These are phyloP conservation scores for Gouania willdenowi DNA, from an alignment of 2,797 vertebrate genomes.

Conservation along the genomic window DNA sequence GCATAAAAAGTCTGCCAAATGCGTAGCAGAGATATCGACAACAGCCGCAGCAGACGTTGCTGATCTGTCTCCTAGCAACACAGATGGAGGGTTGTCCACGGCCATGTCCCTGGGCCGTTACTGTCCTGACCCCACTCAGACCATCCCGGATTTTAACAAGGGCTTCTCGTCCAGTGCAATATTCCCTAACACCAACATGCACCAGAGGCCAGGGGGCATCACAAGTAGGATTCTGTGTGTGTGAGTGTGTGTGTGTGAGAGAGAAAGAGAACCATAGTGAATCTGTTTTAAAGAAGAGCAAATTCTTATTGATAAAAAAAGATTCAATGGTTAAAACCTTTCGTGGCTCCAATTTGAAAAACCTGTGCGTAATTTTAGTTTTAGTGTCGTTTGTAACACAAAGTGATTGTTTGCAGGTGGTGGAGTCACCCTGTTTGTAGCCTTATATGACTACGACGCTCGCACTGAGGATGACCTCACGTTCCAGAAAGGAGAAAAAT, in stretches of 20 bases:
- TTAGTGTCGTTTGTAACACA: neutral
- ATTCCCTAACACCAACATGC: slow-evolving; percentile 48
- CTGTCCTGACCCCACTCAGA: slow-evolving; percentile 69
- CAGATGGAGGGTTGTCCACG: slow-evolving; percentile 46
- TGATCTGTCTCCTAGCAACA: slow-evolving; percentile 47
- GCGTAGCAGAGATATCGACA: slow-evolving; percentile 17
- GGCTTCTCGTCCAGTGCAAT: slow-evolving; percentile 56
- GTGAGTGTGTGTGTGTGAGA: neutral
- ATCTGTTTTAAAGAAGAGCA: too few species aligned
- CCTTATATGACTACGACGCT: slow-evolving; percentile 92
- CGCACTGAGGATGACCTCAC: slow-evolving; percentile 91
- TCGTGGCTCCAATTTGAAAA: too few species aligned
- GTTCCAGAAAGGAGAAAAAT: slow-evolving; percentile 94
- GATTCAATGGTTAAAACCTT: too few species aligned
- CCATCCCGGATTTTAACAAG: slow-evolving; percentile 80
- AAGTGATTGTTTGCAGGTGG: slow-evolving; percentile 64
- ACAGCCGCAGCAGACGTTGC: slow-evolving; percentile 23
- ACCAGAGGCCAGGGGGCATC: slow-evolving; percentile 47
- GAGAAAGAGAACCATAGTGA: too few species aligned
- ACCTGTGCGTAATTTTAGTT: too few species aligned
- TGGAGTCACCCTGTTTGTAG: slow-evolving; percentile 89
- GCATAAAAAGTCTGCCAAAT: slow-evolving; percentile 74
- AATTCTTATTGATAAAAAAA: too few species aligned
- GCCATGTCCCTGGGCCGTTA: slow-evolving; percentile 62
- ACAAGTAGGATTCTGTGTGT: slow-evolving; percentile 44